These are phyloP conservation scores for Ptychoptera albimana DNA, from an alignment of 2,888 invertebrate genomes.

Conservation along the genomic window DNA sequence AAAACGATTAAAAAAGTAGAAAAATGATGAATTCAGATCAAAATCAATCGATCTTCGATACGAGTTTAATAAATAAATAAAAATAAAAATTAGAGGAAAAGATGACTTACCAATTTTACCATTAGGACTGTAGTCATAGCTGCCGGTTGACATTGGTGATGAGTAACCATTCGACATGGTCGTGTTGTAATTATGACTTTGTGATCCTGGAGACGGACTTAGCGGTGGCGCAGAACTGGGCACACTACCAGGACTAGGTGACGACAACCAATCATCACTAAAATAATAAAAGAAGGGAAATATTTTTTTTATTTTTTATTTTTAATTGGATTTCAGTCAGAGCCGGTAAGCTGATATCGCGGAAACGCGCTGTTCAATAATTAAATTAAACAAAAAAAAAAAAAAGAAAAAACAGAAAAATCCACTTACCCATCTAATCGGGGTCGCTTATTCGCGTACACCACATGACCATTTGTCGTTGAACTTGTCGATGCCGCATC, in stretches of 20 bases:
- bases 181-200: constrained; percentile 27
- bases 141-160: constrained; percentile 72
- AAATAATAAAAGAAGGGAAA: constrained; percentile 3
- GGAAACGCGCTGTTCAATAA: too few relatives aligned
- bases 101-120: constrained; percentile 66
- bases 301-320: too few relatives aligned
- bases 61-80: too few relatives aligned
- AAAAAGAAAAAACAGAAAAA: too few relatives aligned
- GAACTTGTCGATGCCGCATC: constrained; percentile 10
- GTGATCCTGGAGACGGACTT: constrained; percentile 51
- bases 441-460: constrained; percentile 34
- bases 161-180: constrained; percentile 56
- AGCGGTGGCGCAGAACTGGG: constrained; percentile 42
- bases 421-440: constrained; percentile 29
- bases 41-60: too few relatives aligned
- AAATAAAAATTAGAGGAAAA: too few relatives aligned
- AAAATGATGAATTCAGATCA: too few relatives aligned
- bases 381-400: too few relatives aligned
- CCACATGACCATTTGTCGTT: constrained; percentile 29
- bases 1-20: too few relatives aligned
- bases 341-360: too few relatives aligned
- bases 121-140: constrained; percentile 82
- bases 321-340: too few relatives aligned
- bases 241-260: constrained; percentile 40
- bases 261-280: constrained; percentile 46